Percentiles rank a stretch among this genome's conserved stretches.
These are phyloP conservation scores for Lemur catta DNA, from an alignment of 2,797 vertebrate species.

Conservation along the genomic window DNA sequence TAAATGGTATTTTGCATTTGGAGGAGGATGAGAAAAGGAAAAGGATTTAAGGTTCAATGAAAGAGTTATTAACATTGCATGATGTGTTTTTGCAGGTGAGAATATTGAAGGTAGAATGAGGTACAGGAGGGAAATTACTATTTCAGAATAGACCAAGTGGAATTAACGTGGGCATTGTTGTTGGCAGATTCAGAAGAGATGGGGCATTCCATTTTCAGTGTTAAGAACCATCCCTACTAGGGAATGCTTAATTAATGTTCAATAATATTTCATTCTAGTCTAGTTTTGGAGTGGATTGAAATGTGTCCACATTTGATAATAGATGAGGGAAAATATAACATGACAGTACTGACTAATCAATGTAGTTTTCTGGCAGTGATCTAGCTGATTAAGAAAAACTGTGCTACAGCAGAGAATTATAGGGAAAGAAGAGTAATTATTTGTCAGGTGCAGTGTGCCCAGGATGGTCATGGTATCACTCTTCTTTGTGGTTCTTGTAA, in stretches of 20 bases:
- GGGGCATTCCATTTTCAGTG: not conserved
- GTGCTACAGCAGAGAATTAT: not conserved
- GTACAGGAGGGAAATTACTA: slow-evolving; percentile 16
- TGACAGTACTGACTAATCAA: not conserved
- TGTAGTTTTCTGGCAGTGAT: not conserved
- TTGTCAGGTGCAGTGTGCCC: not conserved
- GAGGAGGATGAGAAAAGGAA: slow-evolving; percentile 56
- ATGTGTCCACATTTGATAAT: not conserved
- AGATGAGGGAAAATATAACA: not conserved
- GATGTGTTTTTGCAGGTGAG: slow-evolving; percentile 74
- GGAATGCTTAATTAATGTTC: not conserved
- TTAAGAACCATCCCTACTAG: not conserved
- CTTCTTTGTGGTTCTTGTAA: not conserved
- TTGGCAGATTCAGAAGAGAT: not conserved
- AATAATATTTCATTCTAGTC: not conserved
- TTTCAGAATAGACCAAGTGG: slow-evolving; percentile 9
- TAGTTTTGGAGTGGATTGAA: not conserved
- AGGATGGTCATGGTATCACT: not conserved
- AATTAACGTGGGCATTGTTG: slow-evolving; percentile 18
- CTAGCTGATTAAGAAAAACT: not conserved
- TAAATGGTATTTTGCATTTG: slow-evolving; percentile 33
- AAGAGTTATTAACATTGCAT: slow-evolving; percentile 42
- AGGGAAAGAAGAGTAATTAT: not conserved
- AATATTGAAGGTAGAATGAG: slow-evolving; percentile 47
- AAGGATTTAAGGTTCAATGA: slow-evolving; percentile 70